Evolutionary conservation across 1,140 invertebrate species (phyloP).

Genomic region (Drosophila persimilis): DNA sequence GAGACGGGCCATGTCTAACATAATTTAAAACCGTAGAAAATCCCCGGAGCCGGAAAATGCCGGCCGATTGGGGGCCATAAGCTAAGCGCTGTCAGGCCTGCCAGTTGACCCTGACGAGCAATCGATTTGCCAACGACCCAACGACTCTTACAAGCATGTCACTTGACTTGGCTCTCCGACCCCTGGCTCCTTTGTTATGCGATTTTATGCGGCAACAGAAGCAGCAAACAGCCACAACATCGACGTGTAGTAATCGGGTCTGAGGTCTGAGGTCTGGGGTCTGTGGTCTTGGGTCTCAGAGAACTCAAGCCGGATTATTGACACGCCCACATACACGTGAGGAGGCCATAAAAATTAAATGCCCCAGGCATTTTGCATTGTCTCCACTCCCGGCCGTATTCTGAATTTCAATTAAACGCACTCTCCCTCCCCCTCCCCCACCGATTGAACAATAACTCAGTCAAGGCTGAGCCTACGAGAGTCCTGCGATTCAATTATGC

Average conservation of each 20-base stretch:
- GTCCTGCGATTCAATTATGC: constrained; percentile 46
- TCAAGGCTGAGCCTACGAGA: constrained; percentile 31
- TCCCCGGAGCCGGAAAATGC: constrained; percentile 32
- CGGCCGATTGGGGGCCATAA: constrained; percentile 53
- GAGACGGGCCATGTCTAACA: constrained; percentile 62
- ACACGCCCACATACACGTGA: constrained; percentile 31
- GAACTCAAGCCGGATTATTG: constrained; percentile 47
- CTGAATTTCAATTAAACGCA: constrained; percentile 40
- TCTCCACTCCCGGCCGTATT: constrained; percentile 16
- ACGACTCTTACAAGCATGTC: constrained; percentile 60
- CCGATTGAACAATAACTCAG: constrained; percentile 42
- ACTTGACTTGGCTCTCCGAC: constrained; percentile 54
- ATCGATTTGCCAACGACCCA: constrained; percentile 65
- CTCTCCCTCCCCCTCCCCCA: background rate
- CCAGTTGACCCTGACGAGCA: constrained; percentile 71
- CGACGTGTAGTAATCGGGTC: constrained; percentile 51
- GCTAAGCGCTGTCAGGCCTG: constrained; percentile 64
- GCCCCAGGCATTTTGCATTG: constrained; percentile 13
- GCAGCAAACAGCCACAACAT: constrained; percentile 19
- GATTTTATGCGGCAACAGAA: constrained; percentile 44
- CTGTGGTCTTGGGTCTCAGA: constrained; percentile 4
- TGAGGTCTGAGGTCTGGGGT: constrained; percentile 27
- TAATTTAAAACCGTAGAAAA: constrained; percentile 74
- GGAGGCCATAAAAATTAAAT: constrained; percentile 43
- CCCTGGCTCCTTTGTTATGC: constrained; percentile 23